Conservation (phyloP, 1,140 invertebrate genomes). For the Cotesia typhae region DNA sequence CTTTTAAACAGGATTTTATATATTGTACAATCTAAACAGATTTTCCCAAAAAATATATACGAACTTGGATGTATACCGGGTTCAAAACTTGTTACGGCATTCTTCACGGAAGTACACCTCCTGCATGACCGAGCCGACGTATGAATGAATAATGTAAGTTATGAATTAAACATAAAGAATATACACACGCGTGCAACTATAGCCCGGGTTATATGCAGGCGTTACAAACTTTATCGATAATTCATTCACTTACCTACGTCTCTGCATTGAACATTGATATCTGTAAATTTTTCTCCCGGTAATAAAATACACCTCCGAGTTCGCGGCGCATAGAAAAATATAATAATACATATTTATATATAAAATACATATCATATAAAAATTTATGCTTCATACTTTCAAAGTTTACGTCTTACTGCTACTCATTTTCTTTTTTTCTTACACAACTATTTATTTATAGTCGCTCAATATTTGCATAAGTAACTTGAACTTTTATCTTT, state of each 20-base stretch:
- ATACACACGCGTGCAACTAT: constrained; percentile 38
- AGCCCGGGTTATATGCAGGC: constrained; percentile 14
- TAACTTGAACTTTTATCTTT: no score
- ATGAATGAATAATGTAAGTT: constrained; percentile 56
- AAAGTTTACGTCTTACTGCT: no score
- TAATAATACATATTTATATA: constrained; percentile 4
- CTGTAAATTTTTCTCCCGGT: neutral
- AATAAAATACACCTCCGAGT: constrained; percentile 7
- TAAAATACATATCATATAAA: neutral
- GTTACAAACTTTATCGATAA: constrained; percentile 36
- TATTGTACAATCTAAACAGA: no score
- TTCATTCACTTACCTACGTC: constrained; percentile 14
- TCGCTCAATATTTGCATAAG: no score
- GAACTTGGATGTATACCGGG: neutral
- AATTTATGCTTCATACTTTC: no score
- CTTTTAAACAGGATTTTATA: no score
- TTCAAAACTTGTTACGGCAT: constrained; percentile 53
- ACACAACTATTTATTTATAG: no score
- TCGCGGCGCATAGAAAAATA: neutral
- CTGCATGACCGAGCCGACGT: constrained; percentile 49
- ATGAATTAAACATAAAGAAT: constrained; percentile 58
- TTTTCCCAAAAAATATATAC: no score
- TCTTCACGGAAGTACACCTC: constrained; percentile 51
- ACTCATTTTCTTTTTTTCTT: neutral
- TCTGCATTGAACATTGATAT: constrained; percentile 6